These are phyloP conservation scores for Phasia obesa DNA, from an alignment of 2,888 invertebrate genomes.

Conservation along the genomic window DNA sequence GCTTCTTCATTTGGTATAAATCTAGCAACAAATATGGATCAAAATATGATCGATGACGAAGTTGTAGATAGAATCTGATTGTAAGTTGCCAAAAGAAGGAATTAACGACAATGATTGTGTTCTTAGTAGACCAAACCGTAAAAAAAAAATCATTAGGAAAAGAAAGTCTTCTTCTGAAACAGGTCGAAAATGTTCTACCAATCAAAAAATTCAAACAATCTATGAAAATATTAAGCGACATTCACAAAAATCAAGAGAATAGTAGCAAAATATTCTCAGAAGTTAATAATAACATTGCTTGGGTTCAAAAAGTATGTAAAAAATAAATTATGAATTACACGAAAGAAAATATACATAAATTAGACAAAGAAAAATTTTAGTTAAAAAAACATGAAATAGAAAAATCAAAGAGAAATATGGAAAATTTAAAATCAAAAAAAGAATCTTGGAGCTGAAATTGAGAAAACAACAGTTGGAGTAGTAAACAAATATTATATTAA, in stretches of 20 bases:
- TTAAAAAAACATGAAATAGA: background rate
- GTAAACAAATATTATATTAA: background rate
- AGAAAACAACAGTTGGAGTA: too few species aligned
- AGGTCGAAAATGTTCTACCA: background rate
- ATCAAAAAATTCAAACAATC: too few species aligned
- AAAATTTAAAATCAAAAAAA: background rate
- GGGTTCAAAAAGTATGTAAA: too few species aligned
- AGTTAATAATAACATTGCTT: background rate
- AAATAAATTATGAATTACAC: constrained; percentile 3
- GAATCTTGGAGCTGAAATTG: too few species aligned
- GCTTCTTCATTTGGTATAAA: too few species aligned
- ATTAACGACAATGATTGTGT: too few species aligned
- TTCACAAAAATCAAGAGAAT: background rate
- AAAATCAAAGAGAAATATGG: constrained; percentile 6
- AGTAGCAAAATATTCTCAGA: background rate
- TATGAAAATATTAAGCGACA: background rate
- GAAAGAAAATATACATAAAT: background rate
- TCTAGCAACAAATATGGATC: too few species aligned
- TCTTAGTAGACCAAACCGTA: background rate
- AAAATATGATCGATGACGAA: too few species aligned
- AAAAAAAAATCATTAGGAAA: background rate
- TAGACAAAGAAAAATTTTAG: background rate
- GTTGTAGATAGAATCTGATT: too few species aligned
- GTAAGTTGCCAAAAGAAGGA: too few species aligned
- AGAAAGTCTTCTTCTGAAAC: background rate